A percentile compares a stretch with the other conserved stretches of the same genome.
Conservation (phyloP, 2,797 vertebrate genomes). For the Knipowitschia caucasica region DNA sequence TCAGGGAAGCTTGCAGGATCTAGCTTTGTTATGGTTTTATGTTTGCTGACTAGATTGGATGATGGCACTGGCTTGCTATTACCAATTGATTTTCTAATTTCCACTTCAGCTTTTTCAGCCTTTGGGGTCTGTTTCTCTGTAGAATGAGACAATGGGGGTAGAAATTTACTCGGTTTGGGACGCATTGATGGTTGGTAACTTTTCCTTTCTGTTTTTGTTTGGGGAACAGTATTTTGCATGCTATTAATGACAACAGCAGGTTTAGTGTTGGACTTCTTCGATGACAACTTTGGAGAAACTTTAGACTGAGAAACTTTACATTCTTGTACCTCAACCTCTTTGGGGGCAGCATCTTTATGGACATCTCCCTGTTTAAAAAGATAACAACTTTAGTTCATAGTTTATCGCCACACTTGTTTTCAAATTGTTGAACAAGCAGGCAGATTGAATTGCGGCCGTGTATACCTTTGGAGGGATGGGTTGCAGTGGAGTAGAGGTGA, state of each 20-base stretch:
- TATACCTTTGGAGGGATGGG: conserved; percentile 40
- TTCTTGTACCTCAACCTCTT: conserved; percentile 15
- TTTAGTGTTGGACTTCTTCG: conserved; percentile 18
- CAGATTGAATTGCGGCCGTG: not conserved
- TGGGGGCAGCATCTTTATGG: not conserved
- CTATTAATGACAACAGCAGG: not conserved
- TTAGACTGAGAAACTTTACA: not conserved
- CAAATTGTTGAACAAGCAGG: too few relatives aligned
- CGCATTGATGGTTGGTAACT: conserved; percentile 6
- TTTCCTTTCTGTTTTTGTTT: conserved; percentile 33
- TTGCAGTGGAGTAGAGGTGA: not conserved
- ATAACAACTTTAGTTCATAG: not conserved
- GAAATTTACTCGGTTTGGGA: conserved; percentile 10
- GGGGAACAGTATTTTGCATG: not conserved
- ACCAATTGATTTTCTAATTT: not conserved
- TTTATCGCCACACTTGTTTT: too few relatives aligned
- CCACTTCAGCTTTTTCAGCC: not conserved
- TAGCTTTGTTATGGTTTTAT: conserved; percentile 19
- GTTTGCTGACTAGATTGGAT: conserved; percentile 8
- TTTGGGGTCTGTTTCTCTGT: conserved; percentile 7
- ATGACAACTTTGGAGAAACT: conserved; percentile 7
- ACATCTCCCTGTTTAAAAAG: conserved; percentile 35
- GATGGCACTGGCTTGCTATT: conserved; percentile 2
- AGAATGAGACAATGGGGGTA: conserved; percentile 20
- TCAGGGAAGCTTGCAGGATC: conserved; percentile 34